Percentiles rank a stretch among this genome's conserved stretches.
These are phyloP conservation scores for Drosophila nr. fundita DNA, from an alignment of 2,888 invertebrate species.

Conservation along the genomic window DNA sequence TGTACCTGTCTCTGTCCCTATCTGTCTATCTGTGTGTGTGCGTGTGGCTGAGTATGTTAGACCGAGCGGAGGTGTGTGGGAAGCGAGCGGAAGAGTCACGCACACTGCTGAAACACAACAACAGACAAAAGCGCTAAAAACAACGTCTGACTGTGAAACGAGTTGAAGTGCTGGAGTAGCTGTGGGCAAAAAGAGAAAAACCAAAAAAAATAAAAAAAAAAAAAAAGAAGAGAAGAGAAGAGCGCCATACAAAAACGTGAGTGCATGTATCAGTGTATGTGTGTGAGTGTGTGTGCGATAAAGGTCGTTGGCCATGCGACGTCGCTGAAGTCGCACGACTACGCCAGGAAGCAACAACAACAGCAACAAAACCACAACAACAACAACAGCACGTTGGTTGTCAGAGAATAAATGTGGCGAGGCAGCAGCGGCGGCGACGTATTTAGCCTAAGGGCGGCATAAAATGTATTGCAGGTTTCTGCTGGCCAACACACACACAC, in stretches of 20 bases:
- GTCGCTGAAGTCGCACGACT: conserved; percentile 71
- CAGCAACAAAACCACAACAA: conserved; percentile 32
- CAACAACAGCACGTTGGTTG: conserved; percentile 46
- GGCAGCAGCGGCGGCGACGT: conserved; percentile 46
- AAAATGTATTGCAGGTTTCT: conserved; percentile 78
- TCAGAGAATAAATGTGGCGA: conserved; percentile 48
- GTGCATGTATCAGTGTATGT: conserved; percentile 25
- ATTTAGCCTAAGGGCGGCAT: conserved; percentile 81
- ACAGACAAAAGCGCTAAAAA: conserved; percentile 72
- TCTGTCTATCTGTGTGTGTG: conserved; percentile 5
- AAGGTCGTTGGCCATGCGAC: conserved; percentile 80
- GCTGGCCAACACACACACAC: conserved; percentile 32
- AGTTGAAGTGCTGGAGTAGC: conserved; percentile 55
- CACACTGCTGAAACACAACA: conserved; percentile 39
- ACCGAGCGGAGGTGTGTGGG: conserved; percentile 34
- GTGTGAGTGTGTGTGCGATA: conserved; percentile 54
- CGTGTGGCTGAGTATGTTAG: conserved; percentile 34
- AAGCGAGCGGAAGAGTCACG: conserved; percentile 57
- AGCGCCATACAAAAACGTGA: conserved; percentile 59
- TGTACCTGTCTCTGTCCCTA: not conserved
- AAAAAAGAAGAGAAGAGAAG: conserved; percentile 28
- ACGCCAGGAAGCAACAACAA: conserved; percentile 44
- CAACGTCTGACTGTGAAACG: conserved; percentile 70
- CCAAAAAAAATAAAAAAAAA: not conserved
- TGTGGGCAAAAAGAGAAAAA: conserved; percentile 36